Base-by-base conservation (phyloP, 35 echinoderm and acorn worm genomes). In the Heliocidaris erythrogramma region DNA sequence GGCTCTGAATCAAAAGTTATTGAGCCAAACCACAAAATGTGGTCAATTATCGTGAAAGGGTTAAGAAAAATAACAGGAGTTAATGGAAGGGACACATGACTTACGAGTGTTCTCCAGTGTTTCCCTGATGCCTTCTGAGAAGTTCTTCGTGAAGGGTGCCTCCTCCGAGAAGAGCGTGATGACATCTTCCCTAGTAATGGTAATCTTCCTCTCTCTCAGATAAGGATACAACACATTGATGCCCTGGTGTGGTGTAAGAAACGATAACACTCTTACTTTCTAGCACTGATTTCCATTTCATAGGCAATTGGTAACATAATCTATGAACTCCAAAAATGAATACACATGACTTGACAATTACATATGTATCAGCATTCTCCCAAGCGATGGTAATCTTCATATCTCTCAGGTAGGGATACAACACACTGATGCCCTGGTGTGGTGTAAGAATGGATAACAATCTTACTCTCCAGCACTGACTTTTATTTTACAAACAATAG, bases 111-210 rank as follows among this genome's bases (percentile, higher is more conserved):
- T 71, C 2, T 88, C 86, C 32, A 97, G 86, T 16, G 84, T 60
- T 11, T 96, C 90, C 49, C 93, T 95, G 18, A 95, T 95, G 32
- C 96, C 94, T 24, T 96, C 65, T 1, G 49, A 94, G 31, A 98
- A 94, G 35, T 95, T 95, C 24, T 48, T 88, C 14, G 85, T 91
- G 49, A 97, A 98, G 24, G 97, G 97, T 47, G 95, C 96, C 85
- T 98, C 97, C 59, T 95, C 94, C 2, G 97, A 94, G 24, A 98
- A 61, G 13, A 98, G 90, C 9, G 92, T 96, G 32, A 93, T 94
- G 0, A 98, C 86, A 92, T 98, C 97, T 12, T 95, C 94, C 86
- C 94, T 94, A 18, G 94, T 96, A 59, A 98, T 87, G 2, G 94
- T 32, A 29, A 98, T n/a, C 71, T 95, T 97, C 9, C 97, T 93